A percentile compares a stretch with the other conserved stretches of the same genome.
phyloP scores from a whole-genome alignment of 2,113 vertebrate genomes.

The Verasper variegatus region DNA sequence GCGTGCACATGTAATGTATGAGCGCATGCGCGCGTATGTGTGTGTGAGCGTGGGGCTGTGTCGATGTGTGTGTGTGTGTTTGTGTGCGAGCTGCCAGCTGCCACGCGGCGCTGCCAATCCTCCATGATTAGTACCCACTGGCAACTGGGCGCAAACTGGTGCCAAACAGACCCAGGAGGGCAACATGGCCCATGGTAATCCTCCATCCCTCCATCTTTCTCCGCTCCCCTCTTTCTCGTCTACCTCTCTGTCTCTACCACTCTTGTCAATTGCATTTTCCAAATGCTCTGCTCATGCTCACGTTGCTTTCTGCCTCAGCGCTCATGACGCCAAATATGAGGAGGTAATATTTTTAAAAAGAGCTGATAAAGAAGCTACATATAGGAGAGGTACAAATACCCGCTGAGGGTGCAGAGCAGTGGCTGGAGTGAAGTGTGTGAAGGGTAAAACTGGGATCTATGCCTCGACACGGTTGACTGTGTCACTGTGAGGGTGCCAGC shows the following conservation, averaged over 20 bases:
- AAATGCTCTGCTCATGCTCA: conserved; percentile 42
- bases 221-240: conserved; percentile 41
- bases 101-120: conserved; percentile 81
- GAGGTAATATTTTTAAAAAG: conserved; percentile 22
- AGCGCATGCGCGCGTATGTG: conserved; percentile 63
- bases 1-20: conserved; percentile 65
- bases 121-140: conserved; percentile 85
- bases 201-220: conserved; percentile 61
- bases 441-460: conserved; percentile 58
- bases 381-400: conserved; percentile 48
- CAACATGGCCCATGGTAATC: conserved; percentile 80
- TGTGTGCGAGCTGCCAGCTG: conserved; percentile 76
- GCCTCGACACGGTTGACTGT: conserved; percentile 72
- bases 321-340: conserved; percentile 23
- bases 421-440: conserved; percentile 58
- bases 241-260: conserved; percentile 43
- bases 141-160: conserved; percentile 82
- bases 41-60: conserved; percentile 49
- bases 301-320: conserved; percentile 12
- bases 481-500: conserved; percentile 60
- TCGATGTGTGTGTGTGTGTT: conserved; percentile 62
- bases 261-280: conserved; percentile 59
- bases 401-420: conserved; percentile 32
- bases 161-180: conserved; percentile 82
- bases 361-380: conserved; percentile 7